Conservation (phyloP, 2,797 vertebrate species). For the Rousettus madagascariensis region DNA sequence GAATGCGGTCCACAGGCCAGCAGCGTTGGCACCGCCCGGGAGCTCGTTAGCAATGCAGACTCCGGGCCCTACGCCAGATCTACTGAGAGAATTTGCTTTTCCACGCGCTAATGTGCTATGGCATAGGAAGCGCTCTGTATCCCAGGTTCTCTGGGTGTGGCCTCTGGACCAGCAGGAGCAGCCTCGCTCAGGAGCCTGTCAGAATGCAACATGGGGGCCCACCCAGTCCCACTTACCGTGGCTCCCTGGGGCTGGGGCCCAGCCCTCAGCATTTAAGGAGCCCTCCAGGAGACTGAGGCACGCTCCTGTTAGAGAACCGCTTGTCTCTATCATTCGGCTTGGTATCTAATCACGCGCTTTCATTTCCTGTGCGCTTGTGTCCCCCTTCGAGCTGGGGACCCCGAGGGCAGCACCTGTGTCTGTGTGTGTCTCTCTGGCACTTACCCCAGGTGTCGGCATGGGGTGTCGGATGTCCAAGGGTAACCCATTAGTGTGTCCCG, state of each 20-base stretch:
- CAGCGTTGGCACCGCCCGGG: background rate
- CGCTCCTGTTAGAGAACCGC: background rate
- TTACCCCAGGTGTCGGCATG: background rate
- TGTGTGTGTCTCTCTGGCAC: background rate
- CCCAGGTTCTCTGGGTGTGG: accelerated
- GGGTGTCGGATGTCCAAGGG: background rate
- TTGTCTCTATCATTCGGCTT: background rate
- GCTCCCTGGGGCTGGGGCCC: background rate
- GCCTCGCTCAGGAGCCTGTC: background rate
- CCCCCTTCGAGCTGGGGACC: background rate
- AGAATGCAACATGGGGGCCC: background rate
- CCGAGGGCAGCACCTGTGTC: background rate
- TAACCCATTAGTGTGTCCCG: background rate
- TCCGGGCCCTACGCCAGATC: background rate
- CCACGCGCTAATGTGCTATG: background rate
- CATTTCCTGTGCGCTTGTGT: background rate
- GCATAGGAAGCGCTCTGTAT: background rate
- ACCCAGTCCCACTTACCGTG: background rate
- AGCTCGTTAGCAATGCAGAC: background rate
- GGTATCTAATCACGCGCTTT: background rate
- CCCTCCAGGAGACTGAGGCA: too few species aligned
- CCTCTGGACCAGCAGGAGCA: background rate
- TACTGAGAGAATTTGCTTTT: background rate
- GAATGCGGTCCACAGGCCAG: too few species aligned
- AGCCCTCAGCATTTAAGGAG: background rate